Evolutionary conservation across 1,140 invertebrate genomes (phyloP), one percentile per base, ranked within the genome.

Genomic region (Pteromalus puparum): DNA sequence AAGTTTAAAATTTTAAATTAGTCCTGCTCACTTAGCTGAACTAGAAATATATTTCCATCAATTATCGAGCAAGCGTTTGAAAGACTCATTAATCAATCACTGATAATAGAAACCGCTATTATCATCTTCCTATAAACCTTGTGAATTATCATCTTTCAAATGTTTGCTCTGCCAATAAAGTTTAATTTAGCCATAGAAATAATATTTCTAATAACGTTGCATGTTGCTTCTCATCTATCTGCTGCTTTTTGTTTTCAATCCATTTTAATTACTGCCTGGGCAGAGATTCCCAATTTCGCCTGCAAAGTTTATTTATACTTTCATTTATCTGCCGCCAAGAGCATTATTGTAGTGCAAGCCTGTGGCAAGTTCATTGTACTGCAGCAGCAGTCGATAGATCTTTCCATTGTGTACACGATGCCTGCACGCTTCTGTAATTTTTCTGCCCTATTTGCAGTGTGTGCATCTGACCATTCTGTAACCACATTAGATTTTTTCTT

Each of bases 391-490:
- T 21, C 18, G 1, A 75, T 21, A 53, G 6, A n/a, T 81, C 67
- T 84, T 81, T 74, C 46, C 12, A 42, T 82, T 78, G 28, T 70
- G 72, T 38, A 46, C 48, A 46, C 34, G 67, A 75, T 81, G 7
- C 42, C 6, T 78, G n/a, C 30, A 67, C 46, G 26, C 65, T 13
- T 82, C 79, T 78, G n/a, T 78, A 70, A 78, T 61, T 82, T 72
- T 85, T 81, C 68, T 77, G 65, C 65, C 34, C 78, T 61, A 77
- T 76, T 85, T 85, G 72, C 48, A 26, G 53, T 48, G 48, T 28
- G 77, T 75, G 30, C 53, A 67, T 34, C 67, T 68, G 81, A 81
- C 68, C 68, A 74, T 84, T 65, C 21, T 24, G n/a, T 79, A 73
- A 77, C 46, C 67, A 30, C 81, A 68, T 83, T 77, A 77, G 9